Conservation (phyloP, 2,113 vertebrate species). For the Macroglossus sobrinus region DNA sequence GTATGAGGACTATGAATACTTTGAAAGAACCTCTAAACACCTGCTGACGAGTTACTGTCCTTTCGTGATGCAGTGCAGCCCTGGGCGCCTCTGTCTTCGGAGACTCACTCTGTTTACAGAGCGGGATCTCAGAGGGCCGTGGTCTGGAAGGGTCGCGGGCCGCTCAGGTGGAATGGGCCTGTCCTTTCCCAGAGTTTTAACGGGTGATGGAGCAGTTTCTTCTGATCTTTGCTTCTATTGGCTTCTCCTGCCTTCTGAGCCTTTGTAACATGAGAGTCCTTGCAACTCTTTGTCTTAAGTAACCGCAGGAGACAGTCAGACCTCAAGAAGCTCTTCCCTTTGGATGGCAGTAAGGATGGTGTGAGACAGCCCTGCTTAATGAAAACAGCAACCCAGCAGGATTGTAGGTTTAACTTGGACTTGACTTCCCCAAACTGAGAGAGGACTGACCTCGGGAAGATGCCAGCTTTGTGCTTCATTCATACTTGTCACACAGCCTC, state of each 20-base stretch:
- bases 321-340: neutral
- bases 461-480: fast-evolving
- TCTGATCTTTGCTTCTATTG: neutral
- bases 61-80: fast-evolving
- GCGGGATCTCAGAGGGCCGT: neutral
- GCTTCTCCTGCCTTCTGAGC: neutral
- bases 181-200: neutral
- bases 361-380: neutral
- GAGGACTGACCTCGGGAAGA: neutral
- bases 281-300: neutral
- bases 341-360: too few species aligned
- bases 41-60: neutral
- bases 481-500: neutral
- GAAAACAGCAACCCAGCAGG: neutral
- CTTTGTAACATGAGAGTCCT: neutral
- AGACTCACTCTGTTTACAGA: neutral
- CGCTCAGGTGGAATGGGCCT: fast-evolving
- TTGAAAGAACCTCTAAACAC: neutral
- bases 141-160: fast-evolving
- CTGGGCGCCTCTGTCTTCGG: fast-evolving
- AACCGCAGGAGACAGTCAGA: neutral
- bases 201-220: too few species aligned
- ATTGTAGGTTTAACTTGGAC: neutral
- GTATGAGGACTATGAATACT: neutral
- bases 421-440: neutral